Evolutionary conservation across 2,113 vertebrate species (phyloP), one percentile per base, ranked within the genome.

Genomic region (Caranx melampygus): DNA sequence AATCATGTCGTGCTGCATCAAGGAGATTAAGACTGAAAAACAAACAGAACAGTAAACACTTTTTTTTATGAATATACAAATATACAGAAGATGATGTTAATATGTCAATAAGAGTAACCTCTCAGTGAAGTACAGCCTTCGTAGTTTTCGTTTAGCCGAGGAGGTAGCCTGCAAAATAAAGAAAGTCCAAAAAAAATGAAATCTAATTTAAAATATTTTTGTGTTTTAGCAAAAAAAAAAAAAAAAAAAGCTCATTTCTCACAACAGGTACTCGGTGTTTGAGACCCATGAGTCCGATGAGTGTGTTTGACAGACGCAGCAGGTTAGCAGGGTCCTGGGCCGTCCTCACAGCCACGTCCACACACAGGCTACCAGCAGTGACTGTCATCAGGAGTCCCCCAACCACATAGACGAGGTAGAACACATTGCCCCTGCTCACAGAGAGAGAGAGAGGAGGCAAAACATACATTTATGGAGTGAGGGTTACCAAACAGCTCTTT

Each of bases 301-400:
- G 75, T 0, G 65, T 35, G 47, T 83, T 62, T 3, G 79, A 78
- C 26, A 91, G 78, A 2, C 34, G 0, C 40, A 20, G 42, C 26
- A 89, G 61, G 52, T 67, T 57, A 7, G 77, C 16, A 0, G 85
- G 83, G 75, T 55, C 9, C 62, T 79, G 82, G 13, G 61, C 75
- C 16, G 10, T 58, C 42, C 33, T 74, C 57, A 87, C 26, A 44
- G 64, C 87, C 42, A 37, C 70, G 0, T 86, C 85, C 64, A 88
- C 63, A 35, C 77, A 87, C 13, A 1, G 26, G 21, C 77, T 10
- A 0, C 83, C 75, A n/a, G 81, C 81, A 2, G 85, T 70, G 64
- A 49, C 75, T 0, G 75, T 70, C 81, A 82, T 45, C 69, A 89
- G 21, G 15, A 91, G 75, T 0, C 81, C 83, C 7, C 83, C 87